Conservation (phyloP, 2,888 invertebrate species). For the Caenorhabditis wallacei region DNA sequence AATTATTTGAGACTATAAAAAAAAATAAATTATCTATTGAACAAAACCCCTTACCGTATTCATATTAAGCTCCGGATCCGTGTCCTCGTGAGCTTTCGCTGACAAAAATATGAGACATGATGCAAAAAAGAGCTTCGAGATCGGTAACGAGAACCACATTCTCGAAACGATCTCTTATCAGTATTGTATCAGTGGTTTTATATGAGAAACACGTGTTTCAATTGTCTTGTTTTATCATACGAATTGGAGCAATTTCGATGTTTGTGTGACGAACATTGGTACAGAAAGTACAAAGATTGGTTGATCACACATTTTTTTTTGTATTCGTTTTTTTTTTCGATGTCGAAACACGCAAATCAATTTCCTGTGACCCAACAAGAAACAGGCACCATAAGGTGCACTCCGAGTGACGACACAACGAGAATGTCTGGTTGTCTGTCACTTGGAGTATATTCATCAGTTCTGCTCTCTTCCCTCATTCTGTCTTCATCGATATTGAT, state of each 20-base stretch:
- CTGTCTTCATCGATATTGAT: too few relatives aligned
- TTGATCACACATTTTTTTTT: background rate
- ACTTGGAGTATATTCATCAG: too few relatives aligned
- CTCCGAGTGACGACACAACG: too few relatives aligned
- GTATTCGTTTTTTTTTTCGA: too few relatives aligned
- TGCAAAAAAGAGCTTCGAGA: slow-evolving; percentile 1
- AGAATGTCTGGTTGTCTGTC: too few relatives aligned
- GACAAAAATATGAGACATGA: slow-evolving; percentile 2
- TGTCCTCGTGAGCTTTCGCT: slow-evolving; percentile 15
- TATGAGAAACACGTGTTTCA: slow-evolving; percentile 37
- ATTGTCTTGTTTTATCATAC: slow-evolving; percentile 49
- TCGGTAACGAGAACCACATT: slow-evolving; percentile 30
- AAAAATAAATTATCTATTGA: background rate
- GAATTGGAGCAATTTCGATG: slow-evolving; percentile 18
- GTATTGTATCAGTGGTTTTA: slow-evolving; percentile 6
- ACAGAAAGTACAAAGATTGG: slow-evolving; percentile 6
- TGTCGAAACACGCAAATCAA: too few relatives aligned
- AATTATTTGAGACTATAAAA: slow-evolving; percentile 73
- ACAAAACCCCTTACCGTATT: slow-evolving; percentile 51
- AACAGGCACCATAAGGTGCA: too few relatives aligned
- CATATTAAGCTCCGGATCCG: slow-evolving; percentile 60
- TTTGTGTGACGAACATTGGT: slow-evolving; percentile 15
- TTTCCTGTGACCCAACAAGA: too few relatives aligned
- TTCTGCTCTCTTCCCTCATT: too few relatives aligned
- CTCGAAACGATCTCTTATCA: slow-evolving; percentile 33